These are phyloP conservation scores for Leptoclinus maculatus DNA, from an alignment of 2,797 vertebrate species.

Conservation along the genomic window DNA sequence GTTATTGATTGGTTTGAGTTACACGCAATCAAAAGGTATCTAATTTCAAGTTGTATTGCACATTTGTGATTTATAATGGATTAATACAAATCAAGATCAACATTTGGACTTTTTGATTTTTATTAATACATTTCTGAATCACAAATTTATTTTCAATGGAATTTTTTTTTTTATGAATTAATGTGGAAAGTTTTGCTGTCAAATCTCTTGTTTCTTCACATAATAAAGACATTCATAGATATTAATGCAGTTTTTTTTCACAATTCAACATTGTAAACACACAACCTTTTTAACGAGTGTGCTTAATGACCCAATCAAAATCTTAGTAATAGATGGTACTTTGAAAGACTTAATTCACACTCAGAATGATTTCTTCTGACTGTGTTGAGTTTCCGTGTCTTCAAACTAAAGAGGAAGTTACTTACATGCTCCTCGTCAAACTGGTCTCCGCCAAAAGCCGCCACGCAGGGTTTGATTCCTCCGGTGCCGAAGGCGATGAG, in stretches of 20 bases:
- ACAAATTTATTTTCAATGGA: too few relatives aligned
- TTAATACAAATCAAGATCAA: background rate
- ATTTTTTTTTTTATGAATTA: background rate
- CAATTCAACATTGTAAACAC: too few relatives aligned
- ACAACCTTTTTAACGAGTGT: too few relatives aligned
- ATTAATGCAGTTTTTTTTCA: too few relatives aligned
- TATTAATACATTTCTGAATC: background rate
- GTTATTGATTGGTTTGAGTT: too few relatives aligned
- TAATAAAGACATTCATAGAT: background rate
- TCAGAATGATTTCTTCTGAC: background rate
- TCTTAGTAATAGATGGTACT: too few relatives aligned
- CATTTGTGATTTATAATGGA: too few relatives aligned
- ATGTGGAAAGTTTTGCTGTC: background rate
- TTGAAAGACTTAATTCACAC: too few relatives aligned
- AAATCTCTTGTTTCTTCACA: too few relatives aligned
- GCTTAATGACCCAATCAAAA: too few relatives aligned
- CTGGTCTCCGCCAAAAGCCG: slow-evolving; percentile 98
- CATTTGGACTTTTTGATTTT: background rate
- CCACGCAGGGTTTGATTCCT: slow-evolving; percentile 97
- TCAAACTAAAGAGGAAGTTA: background rate
- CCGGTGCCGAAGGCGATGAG: slow-evolving; percentile 96
- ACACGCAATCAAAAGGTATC: too few relatives aligned
- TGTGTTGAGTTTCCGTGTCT: background rate
- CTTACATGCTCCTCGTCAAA: slow-evolving; percentile 95
- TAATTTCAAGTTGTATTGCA: too few relatives aligned